Base-by-base conservation (phyloP, 2,797 vertebrate species). In the Mormyrops attenuatus region DNA sequence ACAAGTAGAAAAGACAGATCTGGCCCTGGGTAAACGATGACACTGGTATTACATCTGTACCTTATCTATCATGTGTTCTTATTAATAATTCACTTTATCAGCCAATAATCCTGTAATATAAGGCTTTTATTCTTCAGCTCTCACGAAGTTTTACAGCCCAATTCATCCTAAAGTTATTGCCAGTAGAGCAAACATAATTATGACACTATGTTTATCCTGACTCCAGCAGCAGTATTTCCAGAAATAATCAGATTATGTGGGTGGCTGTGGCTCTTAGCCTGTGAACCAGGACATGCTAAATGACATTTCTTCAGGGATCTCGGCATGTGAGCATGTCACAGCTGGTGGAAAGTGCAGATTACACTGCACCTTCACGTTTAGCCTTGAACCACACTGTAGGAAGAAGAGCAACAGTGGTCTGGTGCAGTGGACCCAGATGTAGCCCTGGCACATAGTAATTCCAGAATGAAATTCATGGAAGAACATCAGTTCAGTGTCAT, bases 21-120 rank as follows among this genome's bases (percentile, higher is more conserved):
- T 11, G 60, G 26, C 63, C 26, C 22, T 30, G 63, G 22, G 63
- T 30, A 66, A 30, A 30, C 22, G 3, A 30, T 30, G 63, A 66
- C 63, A 30, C 26, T 30, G 26, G 63, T 13, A 30, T 66, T 34
- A 69, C 11, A 69, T 69, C 66, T 38, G 66, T 34, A 69, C 66
- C 0, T 44, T 44, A 44, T 4, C 6, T 44, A 44, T 44, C 44
- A 80, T 17, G 38, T 80, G 15, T 80, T 80, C 38, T n/a, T 80
- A 80, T 80, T 41, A 80, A 80, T 44, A 44, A 80, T 80, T 80
- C 73, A 80, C 73, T 80, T 80, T 80, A 80, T 80, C 38, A 44
- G 73, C 17, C 73, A 44, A 80, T 80, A 73, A 38, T 47, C 38
- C 41, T 82, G 41, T 47, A n/a, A 47, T 22, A 44, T 82, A 8